Evolutionary conservation across 2,888 invertebrate genomes (phyloP).

Genomic region (Patella pellucida): DNA sequence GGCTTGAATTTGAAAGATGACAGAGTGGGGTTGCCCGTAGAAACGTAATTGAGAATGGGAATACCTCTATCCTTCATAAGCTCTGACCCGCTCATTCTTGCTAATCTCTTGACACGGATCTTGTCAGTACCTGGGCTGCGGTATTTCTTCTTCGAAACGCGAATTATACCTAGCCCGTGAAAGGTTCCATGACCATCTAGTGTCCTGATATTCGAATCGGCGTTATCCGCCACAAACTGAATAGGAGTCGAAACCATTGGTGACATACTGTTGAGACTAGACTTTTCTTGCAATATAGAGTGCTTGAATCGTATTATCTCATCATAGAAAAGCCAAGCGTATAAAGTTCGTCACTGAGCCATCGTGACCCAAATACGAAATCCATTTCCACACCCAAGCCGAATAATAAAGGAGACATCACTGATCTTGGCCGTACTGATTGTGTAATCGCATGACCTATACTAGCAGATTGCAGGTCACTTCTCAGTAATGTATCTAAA

Average conservation of each 20-base stretch:
- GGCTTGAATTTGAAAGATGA: too few species aligned
- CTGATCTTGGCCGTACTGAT: not conserved
- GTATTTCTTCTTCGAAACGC: too few species aligned
- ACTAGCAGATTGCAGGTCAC: not conserved
- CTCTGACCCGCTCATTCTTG: too few species aligned
- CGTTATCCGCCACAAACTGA: not conserved
- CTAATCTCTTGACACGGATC: not conserved
- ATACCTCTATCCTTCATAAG: too few species aligned
- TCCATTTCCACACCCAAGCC: not conserved
- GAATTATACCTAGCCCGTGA: not conserved
- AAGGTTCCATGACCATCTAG: not conserved
- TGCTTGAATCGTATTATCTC: not conserved
- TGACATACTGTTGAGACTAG: too few species aligned
- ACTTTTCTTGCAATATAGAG: not conserved
- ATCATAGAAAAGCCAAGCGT: not conserved
- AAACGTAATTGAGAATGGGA: too few species aligned
- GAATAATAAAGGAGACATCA: not conserved
- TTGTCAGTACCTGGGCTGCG: too few species aligned
- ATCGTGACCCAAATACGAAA: not conserved
- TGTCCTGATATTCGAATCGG: not conserved
- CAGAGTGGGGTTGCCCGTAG: too few species aligned
- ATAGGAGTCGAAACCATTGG: not conserved
- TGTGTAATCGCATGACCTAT: not conserved
- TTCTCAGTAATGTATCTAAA: not conserved
- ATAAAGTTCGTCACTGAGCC: not conserved